Evolutionary conservation across 2,888 invertebrate species (phyloP).

Genomic region (Teleogryllus oceanicus): DNA sequence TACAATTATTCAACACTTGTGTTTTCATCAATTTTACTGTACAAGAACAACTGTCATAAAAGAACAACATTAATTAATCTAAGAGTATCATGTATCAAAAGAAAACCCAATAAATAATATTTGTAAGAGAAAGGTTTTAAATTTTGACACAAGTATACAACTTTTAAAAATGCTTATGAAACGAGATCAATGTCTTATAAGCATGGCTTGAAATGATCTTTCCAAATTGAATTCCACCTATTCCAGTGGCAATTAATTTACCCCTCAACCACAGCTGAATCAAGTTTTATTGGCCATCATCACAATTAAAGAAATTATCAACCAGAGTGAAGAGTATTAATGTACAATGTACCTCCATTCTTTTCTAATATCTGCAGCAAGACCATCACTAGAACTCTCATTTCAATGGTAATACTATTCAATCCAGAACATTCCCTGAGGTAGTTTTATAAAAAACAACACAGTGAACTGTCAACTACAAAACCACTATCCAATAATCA

Average conservation of each 20-base stretch:
- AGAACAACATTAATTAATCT: background rate
- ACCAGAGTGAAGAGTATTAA: background rate
- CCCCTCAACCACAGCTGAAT: background rate
- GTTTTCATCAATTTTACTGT: slow-evolving; percentile 3
- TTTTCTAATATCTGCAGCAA: background rate
- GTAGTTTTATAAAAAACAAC: slow-evolving; percentile 23
- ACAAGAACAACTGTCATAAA: background rate
- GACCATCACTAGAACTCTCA: slow-evolving; percentile 20
- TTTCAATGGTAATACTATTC: slow-evolving; percentile 21
- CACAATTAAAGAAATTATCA: background rate
- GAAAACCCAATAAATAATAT: background rate
- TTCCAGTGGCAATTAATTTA: background rate
- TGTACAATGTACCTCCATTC: slow-evolving; percentile 18
- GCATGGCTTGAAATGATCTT: slow-evolving; percentile 12
- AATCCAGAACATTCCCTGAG: slow-evolving; percentile 18
- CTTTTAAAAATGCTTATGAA: background rate
- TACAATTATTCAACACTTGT: slow-evolving; percentile 5
- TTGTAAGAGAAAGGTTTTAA: background rate
- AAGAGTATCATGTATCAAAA: slow-evolving; percentile 18
- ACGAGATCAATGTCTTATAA: background rate
- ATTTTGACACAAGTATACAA: background rate
- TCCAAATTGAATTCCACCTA: background rate
- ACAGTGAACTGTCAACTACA: slow-evolving; percentile 4
- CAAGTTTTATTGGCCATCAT: background rate
- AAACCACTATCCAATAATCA: slow-evolving; percentile 20